Evolutionary conservation across 37 sponge, comb jelly and placozoan species (phyloP).

Genomic region (Tethya wilhelma): DNA sequence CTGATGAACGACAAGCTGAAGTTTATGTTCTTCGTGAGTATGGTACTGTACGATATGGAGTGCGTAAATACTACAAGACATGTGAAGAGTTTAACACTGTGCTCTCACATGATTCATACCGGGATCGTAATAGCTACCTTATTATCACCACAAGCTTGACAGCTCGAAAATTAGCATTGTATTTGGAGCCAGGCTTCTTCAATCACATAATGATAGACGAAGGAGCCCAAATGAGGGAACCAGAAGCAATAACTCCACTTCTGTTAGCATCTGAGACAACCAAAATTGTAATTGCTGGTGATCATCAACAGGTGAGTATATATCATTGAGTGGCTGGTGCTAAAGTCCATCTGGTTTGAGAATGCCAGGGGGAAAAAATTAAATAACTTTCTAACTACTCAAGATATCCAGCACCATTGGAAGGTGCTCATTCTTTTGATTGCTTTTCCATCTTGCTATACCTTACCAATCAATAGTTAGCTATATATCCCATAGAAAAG

Average conservation of each 20-base stretch:
- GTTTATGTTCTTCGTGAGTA: conserved; percentile 4
- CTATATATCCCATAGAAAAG: too few species aligned
- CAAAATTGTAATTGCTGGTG: conserved; percentile 70
- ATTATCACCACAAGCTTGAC: conserved; percentile 40
- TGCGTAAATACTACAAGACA: not conserved
- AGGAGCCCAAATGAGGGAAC: conserved; percentile 67
- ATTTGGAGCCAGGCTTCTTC: conserved; percentile 36
- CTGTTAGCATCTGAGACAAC: conserved; percentile 32
- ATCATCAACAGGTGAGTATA: conserved; percentile 56
- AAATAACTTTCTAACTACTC: too few species aligned
- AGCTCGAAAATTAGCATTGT: not conserved
- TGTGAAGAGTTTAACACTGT: not conserved
- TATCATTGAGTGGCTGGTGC: not conserved
- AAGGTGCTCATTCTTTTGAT: too few species aligned
- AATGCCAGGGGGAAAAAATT: too few species aligned
- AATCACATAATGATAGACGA: conserved; percentile 75
- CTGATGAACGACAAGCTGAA: not conserved
- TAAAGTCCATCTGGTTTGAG: not conserved
- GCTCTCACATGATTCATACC: too few species aligned
- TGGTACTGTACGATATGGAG: not conserved
- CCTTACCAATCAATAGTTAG: too few species aligned
- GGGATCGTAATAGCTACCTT: too few species aligned
- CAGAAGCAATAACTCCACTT: conserved; percentile 60
- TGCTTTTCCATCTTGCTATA: too few species aligned
- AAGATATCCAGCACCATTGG: too few species aligned